These are phyloP conservation scores for Hippocampus barbouri DNA, from an alignment of 2,113 vertebrate species.

Conservation along the genomic window DNA sequence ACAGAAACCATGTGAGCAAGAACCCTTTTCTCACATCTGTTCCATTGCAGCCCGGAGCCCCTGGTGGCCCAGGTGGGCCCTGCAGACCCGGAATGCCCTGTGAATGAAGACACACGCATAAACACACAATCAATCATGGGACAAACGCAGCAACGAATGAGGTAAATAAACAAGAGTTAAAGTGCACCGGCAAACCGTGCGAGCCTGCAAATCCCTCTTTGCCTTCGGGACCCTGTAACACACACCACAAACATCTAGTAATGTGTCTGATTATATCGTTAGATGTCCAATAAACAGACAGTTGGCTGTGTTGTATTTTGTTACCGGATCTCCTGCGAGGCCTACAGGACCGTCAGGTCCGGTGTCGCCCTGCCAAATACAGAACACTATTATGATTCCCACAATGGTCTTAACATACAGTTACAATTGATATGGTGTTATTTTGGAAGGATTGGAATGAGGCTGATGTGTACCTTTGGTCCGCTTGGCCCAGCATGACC, in stretches of 20 bases:
- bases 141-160: neutral
- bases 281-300: neutral
- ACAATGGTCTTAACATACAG: neutral
- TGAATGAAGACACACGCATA: neutral
- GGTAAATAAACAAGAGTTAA: neutral
- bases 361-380: conserved; percentile 52
- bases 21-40: conserved; percentile 48
- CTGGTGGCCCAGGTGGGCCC: conserved; percentile 39
- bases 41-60: conserved; percentile 58
- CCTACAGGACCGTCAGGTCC: conserved; percentile 48
- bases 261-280: neutral
- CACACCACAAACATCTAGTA: neutral
- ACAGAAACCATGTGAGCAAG: neutral
- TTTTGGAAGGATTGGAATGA: neutral
- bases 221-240: conserved; percentile 49
- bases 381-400: conserved; percentile 17
- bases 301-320: neutral
- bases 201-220: conserved; percentile 57
- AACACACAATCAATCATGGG: neutral
- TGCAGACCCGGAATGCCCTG: conserved; percentile 63
- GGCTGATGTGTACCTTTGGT: conserved; percentile 39
- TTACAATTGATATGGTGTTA: neutral
- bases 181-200: conserved; percentile 56
- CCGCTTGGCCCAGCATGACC: conserved; percentile 46
- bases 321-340: conserved; percentile 52